Evolutionary conservation across 2,888 invertebrate species (phyloP), one percentile per base, ranked within the genome.

Genomic region (Achlya flavicornis): DNA sequence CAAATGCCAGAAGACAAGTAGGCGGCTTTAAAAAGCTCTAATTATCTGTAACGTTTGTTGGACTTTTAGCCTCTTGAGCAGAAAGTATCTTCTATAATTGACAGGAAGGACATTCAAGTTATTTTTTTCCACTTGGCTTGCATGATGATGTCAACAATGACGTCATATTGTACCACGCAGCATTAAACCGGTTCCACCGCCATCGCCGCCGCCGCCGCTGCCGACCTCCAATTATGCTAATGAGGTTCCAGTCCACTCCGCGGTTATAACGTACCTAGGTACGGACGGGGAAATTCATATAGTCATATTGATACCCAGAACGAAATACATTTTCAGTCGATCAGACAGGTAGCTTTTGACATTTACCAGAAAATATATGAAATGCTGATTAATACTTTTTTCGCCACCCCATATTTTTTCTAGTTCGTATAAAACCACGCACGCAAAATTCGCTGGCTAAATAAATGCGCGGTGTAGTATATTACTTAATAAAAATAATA

Each of bases 191-290:
- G 92, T 91, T 86, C 84, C 75, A 75, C 84, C 75, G 75, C 71
- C 75, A 69, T 71, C 67, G 64, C 70, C 75, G 76, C 38, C 16
- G 73, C 68, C 77, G 70, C 66, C 68, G 74, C 71, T 74, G 84
- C 68, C 83, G 90, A 86, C 92, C 92, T 92, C 91, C 89, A 91
- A 89, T 91, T 91, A 91, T 91, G 90, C 80, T 86, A 92, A 91
- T 92, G 78, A 76, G 78, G 82, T 79, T 81, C 82, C 78, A 78
- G 77, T 81, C 79, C 80, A 83, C 77, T 85, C 83, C 73, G 69
- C 70, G 75, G 71, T 79, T 75, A 76, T 80, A 75, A 74, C 73
- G 69, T 64, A 74, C 66, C 72, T 75, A 66, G 62, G 63, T 69
- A 63, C 41, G 41, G 41, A 10, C 8, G 10, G 10, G 10, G 3